phyloP scores from a whole-genome alignment of 2,113 vertebrate genomes.

The Peromyscus californicus region DNA sequence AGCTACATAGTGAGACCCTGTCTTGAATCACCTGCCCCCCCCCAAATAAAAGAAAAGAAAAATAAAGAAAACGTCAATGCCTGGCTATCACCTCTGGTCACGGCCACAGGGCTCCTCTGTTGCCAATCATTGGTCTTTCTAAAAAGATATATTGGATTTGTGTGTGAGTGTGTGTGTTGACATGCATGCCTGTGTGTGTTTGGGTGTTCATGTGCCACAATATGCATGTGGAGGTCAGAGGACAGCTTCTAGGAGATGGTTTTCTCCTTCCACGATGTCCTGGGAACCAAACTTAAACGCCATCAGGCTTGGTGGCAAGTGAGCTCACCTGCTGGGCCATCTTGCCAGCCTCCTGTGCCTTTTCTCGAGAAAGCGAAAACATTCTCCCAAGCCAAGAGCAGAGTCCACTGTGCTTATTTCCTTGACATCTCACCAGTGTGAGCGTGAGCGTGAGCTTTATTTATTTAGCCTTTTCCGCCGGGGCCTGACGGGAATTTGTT shows the following conservation, averaged over 20 bases:
- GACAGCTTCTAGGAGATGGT: neutral
- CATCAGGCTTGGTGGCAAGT: neutral
- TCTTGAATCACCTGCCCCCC: neutral
- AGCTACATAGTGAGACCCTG: neutral
- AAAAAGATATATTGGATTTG: neutral
- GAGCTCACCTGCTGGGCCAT: neutral
- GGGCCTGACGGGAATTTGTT: conserved; percentile 42
- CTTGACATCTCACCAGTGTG: conserved; percentile 49
- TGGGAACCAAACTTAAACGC: neutral
- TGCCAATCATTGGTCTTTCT: neutral
- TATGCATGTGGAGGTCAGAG: neutral
- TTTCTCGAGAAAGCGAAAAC: conserved; percentile 47
- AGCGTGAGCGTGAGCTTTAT: neutral
- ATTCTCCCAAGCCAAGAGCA: neutral
- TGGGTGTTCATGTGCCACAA: neutral
- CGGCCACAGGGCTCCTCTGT: neutral
- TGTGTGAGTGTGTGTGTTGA: neutral
- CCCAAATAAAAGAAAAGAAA: neutral
- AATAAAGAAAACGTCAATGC: neutral
- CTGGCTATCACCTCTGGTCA: no score
- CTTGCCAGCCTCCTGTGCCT: neutral
- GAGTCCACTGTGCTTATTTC: neutral
- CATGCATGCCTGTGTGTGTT: neutral
- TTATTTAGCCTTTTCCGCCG: neutral
- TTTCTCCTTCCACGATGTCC: neutral